Evolutionary conservation across 1,140 invertebrate species (phyloP).

Genomic region (Mycetomoellerius zeteki): DNA sequence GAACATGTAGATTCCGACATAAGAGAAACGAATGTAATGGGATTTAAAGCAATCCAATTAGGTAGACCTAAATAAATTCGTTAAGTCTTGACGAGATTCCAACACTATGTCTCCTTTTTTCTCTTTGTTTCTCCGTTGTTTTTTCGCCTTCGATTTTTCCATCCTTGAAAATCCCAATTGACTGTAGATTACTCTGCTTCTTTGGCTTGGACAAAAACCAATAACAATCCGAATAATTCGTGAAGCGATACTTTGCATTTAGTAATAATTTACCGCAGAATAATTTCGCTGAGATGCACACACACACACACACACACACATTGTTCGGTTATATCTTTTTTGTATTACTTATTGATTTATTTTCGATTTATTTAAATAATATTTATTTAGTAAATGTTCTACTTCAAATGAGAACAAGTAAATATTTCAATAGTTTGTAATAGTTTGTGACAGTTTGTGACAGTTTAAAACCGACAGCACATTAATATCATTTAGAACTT

Average conservation of each 20-base stretch:
- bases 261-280: constrained; percentile 24
- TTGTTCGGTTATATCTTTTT: neutral
- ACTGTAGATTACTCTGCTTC: neutral
- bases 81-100: constrained; percentile 62
- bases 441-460: neutral
- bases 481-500: neutral
- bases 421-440: neutral
- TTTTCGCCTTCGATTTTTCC: constrained; percentile 20
- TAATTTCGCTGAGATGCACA: neutral
- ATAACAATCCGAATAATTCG: constrained; percentile 23
- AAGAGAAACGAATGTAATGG: constrained; percentile 40
- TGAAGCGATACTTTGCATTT: neutral
- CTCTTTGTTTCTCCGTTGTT: neutral
- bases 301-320: too few species aligned
- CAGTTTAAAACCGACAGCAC: neutral
- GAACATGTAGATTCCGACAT: constrained; percentile 2
- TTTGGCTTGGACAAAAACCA: neutral
- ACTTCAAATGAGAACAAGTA: too few species aligned
- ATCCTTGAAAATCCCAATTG: constrained; percentile 10
- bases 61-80: constrained; percentile 72
- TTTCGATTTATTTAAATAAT: neutral
- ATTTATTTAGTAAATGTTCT: neutral
- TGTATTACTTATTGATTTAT: neutral
- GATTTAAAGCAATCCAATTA: constrained; percentile 72
- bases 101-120: neutral